Percentiles rank a stretch among this genome's conserved stretches.
phyloP scores from a whole-genome alignment of 2,113 vertebrate species.

The Phalacrocorax pelagicus region DNA sequence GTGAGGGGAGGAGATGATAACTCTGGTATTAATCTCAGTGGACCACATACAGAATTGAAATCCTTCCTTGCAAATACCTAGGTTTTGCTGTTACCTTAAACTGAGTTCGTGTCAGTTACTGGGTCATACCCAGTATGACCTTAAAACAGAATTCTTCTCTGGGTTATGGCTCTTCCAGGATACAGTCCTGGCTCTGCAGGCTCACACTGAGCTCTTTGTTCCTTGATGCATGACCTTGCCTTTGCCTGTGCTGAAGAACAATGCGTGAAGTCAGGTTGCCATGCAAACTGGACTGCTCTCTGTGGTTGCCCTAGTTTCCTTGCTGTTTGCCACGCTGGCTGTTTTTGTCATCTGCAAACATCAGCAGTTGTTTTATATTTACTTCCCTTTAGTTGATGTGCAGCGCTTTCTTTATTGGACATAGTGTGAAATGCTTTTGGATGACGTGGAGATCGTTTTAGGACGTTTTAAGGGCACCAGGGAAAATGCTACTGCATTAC shows the following conservation, averaged over 20 bases:
- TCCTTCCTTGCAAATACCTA: not conserved
- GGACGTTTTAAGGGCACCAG: not conserved
- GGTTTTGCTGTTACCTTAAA: not conserved
- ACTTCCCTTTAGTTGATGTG: not conserved
- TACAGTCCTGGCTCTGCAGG: not conserved
- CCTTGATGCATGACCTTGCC: not conserved
- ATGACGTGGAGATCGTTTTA: not conserved
- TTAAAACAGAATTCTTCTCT: not conserved
- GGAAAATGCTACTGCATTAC: not conserved
- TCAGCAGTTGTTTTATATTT: not conserved
- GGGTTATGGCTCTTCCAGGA: not conserved
- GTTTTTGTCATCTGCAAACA: not conserved
- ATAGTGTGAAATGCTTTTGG: not conserved
- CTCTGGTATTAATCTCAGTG: not conserved
- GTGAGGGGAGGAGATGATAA: fast-evolving
- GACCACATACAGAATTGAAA: not conserved
- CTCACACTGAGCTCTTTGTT: not conserved
- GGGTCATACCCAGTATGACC: not conserved
- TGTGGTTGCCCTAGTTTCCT: not conserved
- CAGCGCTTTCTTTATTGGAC: not conserved
- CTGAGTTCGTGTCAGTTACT: fast-evolving
- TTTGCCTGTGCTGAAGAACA: not conserved
- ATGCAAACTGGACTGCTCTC: not conserved
- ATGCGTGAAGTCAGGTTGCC: not conserved
- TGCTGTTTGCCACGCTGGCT: not conserved